Evolutionary conservation across 2,797 vertebrate genomes (phyloP), one percentile per base, ranked within the genome.

Genomic region (Sebastes itinus): DNA sequence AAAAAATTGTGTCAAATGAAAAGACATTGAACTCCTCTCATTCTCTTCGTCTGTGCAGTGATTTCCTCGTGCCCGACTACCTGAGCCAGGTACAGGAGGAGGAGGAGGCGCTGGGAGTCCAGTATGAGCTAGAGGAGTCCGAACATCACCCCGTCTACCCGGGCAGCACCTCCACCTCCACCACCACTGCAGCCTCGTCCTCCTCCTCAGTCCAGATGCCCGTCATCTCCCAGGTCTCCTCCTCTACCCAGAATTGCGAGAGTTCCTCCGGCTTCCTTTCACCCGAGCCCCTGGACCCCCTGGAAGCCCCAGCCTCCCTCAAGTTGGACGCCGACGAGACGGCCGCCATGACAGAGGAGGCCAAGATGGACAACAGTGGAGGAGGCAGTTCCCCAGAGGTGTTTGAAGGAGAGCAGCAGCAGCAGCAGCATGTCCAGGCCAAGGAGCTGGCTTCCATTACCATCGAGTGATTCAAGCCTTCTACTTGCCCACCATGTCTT

Each of bases 11-110:
- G 42, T 67, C 0, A 58, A 10, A 16, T 52, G 4, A 46, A 33
- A 46, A 5, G 18, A 59, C 16, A 11, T 16, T 71, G 32, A 86
- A 25, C 33, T 80, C 63, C 72, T 62, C 61, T 14, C 28, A 6
- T 67, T 85, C 10, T 88, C 54, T 82, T 54, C 67, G 6, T 82
- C 54, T 79, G 88, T 92, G 60, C 94, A 98, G 98, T 97, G 97
- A 98, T 97, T 98, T 98, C 97, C 97, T 98, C 97, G 96, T 98
- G 93, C 97, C 97, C 96, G 97, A 99, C 97, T 99, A 98, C 97
- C 96, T 99, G 97, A 99, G 97, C 95, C 97, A 99, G 93, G 98
- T 98, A 35, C 97, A 98, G 94, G 97, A 98, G 93, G 95, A 95
- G 85, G 97, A 98, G 94, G 95, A 94, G 92, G 97, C 97, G 89